Conservation (phyloP, 2,113 vertebrate species). For the Lophochroa leadbeateri region DNA sequence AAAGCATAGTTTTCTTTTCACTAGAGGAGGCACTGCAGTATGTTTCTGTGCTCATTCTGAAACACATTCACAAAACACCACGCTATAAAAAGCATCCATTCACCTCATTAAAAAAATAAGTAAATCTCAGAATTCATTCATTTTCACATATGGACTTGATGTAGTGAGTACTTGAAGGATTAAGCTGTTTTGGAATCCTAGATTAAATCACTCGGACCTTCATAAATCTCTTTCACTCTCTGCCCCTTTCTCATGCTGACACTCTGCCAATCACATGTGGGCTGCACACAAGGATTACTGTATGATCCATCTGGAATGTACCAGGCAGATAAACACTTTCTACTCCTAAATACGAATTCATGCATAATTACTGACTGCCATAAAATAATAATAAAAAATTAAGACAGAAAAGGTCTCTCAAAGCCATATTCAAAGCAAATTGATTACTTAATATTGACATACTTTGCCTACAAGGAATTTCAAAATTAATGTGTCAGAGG, state of each 20-base stretch:
- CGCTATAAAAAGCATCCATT: constrained; percentile 29
- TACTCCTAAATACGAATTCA: constrained; percentile 51
- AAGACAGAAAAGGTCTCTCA: not conserved
- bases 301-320: constrained; percentile 70
- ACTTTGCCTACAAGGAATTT: not conserved
- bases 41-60: not conserved
- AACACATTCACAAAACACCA: not conserved
- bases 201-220: constrained; percentile 71
- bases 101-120: not conserved
- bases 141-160: constrained; percentile 49
- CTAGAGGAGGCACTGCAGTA: not conserved
- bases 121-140: constrained; percentile 43
- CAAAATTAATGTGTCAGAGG: not conserved
- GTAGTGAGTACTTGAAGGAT: constrained; percentile 54
- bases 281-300: constrained; percentile 70
- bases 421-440: not conserved
- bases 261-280: constrained; percentile 62
- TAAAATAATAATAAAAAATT: not conserved
- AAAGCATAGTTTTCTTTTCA: not conserved
- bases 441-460: not conserved
- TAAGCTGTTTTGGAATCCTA: constrained; percentile 67
- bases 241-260: constrained; percentile 61
- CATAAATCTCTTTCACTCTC: constrained; percentile 65
- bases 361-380: not conserved
- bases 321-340: constrained; percentile 46